Evolutionary conservation across 2,797 vertebrate species (phyloP), one percentile per base, ranked within the genome.

Genomic region (Galaxias olidus): DNA sequence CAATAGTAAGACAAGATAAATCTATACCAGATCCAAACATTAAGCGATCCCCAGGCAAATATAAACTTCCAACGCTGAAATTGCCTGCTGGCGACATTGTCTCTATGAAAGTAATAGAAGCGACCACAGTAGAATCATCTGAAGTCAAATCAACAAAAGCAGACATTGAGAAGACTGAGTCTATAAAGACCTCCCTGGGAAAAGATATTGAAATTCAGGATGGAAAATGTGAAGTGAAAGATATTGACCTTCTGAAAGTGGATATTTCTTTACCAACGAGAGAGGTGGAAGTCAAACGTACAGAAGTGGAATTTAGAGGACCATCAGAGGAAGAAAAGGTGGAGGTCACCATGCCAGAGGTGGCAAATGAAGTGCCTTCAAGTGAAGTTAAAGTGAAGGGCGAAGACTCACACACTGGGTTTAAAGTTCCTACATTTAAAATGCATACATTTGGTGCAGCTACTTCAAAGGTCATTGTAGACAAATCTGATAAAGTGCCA

Each of bases 381-480:
- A 30, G 6, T 2, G 30, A 30, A 30, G 30, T 30, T 30, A 6
- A 30, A 30, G 30, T 2, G 30, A 30, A 30, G 30, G 30, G 6
- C 30, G 6, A 3, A 30, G 6, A 30, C 2, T 30, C 30, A 30
- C 30, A 30, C 30, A 30, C 30, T 30, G 30, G 30, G 30, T 30
- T 30, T 30, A 86, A 87, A 68, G 80, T 86, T 65, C 77, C 90
- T 19, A 81, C 78, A 66, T 90, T 93, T 44, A 79, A 87, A 51
- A 78, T 86, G 47, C 90, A 93, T 0, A 91, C 82, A 43, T 88
- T 92, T 66, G 75, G 72, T 10, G 15, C 82, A 63, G 54, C 57
- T 12, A 5, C 64, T 58, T 49, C 80, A 17, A 81, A 63, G 18
- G 1, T 61, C 3, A 55, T 59, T 59, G 72, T 59, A 2, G 79